Evolutionary conservation across 2,888 invertebrate species (phyloP).

Genomic region (Polietes domitor): DNA sequence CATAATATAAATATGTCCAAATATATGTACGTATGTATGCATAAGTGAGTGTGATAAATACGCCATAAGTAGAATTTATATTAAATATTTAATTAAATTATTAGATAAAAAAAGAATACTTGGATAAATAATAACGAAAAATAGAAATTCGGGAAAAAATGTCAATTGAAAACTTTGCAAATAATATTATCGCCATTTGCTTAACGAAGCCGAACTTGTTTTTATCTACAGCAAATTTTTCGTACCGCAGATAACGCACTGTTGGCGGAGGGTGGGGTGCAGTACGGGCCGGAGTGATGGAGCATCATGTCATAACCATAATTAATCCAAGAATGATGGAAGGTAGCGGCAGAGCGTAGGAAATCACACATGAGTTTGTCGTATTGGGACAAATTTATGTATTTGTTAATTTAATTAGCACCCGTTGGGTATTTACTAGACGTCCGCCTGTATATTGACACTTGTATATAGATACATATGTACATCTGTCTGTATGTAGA

Average conservation of each 20-base stretch:
- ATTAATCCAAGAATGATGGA: not conserved
- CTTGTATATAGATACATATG: too few species aligned
- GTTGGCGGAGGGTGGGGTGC: not conserved
- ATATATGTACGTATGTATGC: not conserved
- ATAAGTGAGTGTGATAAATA: not conserved
- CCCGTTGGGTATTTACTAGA: not conserved
- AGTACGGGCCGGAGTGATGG: too few species aligned
- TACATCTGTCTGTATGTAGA: too few species aligned
- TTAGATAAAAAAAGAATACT: slow-evolving; percentile 7
- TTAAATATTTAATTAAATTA: slow-evolving; percentile 11
- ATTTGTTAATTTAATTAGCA: slow-evolving; percentile 59
- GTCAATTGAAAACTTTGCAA: slow-evolving; percentile 25
- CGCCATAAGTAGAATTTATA: not conserved
- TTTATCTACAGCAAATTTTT: not conserved
- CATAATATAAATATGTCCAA: not conserved
- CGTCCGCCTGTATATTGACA: too few species aligned
- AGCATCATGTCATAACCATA: not conserved
- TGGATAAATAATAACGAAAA: not conserved
- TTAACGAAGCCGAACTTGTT: not conserved
- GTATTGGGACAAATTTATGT: slow-evolving; percentile 48
- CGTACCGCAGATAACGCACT: not conserved
- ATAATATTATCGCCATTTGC: not conserved
- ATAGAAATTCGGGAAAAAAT: slow-evolving; percentile 3
- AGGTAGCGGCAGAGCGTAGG: too few species aligned
- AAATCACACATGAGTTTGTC: not conserved